Conservation (phyloP, 2,888 invertebrate genomes). For the Pimpla rufipes region DNA sequence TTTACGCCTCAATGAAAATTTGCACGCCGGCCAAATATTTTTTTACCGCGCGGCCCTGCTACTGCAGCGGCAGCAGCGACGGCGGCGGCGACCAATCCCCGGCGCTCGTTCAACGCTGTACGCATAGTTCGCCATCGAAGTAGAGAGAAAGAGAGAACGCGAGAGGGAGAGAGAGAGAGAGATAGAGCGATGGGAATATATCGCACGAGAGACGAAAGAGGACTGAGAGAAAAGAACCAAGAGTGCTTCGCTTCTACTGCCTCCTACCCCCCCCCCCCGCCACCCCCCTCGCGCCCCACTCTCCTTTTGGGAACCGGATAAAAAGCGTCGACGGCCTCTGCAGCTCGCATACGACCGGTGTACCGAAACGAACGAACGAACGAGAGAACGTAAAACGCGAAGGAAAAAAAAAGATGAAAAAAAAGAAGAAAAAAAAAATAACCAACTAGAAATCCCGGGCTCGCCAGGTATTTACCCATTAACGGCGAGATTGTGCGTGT, state of each 20-base stretch:
- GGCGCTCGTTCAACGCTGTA: neutral
- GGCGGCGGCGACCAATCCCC: neutral
- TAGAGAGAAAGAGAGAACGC: too few species aligned
- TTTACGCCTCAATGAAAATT: conserved; percentile 79
- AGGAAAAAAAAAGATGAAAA: conserved; percentile 34
- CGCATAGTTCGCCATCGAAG: neutral
- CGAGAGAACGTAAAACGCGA: conserved; percentile 38
- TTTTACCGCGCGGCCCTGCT: conserved; percentile 28
- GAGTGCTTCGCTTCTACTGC: neutral
- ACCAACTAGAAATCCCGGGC: conserved; percentile 32
- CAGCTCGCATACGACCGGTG: conserved; percentile 16
- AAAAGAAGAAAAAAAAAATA: conserved; percentile 26
- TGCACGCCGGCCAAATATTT: conserved; percentile 75
- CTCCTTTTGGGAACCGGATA: conserved; percentile 37
- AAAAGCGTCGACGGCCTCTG: conserved; percentile 46
- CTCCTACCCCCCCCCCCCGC: neutral
- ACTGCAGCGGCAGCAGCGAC: neutral
- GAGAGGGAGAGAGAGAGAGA: conserved; percentile 1
- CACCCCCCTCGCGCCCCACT: neutral
- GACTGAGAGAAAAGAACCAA: conserved; percentile 1
- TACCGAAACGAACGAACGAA: conserved; percentile 40
- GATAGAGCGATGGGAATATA: neutral
- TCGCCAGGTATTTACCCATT: conserved; percentile 57
- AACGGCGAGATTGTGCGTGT: conserved; percentile 42
- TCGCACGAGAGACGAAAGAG: neutral